Evolutionary conservation across 2,797 vertebrate species (phyloP).

Genomic region (Melopsittacus undulatus): DNA sequence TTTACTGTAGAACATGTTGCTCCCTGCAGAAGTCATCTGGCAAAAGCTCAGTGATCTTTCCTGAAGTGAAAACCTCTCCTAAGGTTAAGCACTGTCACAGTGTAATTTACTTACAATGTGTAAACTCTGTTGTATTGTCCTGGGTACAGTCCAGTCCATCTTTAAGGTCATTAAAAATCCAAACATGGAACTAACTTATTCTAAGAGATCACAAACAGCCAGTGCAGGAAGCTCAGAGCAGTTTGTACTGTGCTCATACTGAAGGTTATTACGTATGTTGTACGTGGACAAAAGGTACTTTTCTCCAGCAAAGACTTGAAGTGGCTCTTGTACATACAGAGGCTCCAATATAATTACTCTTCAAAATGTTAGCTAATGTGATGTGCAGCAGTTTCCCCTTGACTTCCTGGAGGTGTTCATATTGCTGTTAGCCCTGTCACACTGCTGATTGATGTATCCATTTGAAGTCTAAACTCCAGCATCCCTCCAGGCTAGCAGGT

Average conservation of each 20-base stretch:
- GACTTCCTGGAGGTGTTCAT: neutral
- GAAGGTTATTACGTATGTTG: fast-evolving
- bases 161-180: neutral
- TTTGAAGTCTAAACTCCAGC: neutral
- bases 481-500: neutral
- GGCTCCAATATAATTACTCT: neutral
- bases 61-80: neutral
- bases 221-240: neutral
- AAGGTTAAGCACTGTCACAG: neutral
- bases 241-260: neutral
- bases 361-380: neutral
- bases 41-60: neutral
- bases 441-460: neutral
- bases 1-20: neutral
- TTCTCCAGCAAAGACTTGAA: neutral
- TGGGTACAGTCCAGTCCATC: neutral
- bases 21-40: neutral
- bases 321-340: neutral
- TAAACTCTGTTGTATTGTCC: neutral
- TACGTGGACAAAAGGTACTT: neutral
- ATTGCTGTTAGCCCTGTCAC: neutral
- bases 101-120: neutral
- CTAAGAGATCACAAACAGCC: neutral
- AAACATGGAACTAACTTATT: neutral
- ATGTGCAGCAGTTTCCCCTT: neutral